Evolutionary conservation across 2,888 invertebrate genomes (phyloP), one percentile per base, ranked within the genome.

Genomic region (Keiferia lycopersicella): DNA sequence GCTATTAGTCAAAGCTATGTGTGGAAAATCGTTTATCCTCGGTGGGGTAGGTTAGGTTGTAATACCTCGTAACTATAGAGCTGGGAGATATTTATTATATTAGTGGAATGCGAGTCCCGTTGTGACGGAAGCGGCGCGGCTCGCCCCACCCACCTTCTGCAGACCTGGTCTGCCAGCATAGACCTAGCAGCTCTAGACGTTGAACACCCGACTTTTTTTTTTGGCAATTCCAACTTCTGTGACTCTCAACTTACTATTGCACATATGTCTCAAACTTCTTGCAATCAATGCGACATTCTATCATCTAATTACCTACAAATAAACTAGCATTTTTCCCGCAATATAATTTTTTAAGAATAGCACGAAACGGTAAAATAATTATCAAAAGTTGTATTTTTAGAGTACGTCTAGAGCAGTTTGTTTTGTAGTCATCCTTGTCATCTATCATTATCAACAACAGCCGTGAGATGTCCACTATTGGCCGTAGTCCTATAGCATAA

Each of bases 51-150:
- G 48, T 20, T 51, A 34, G 26, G 26, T 56, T 56, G 22, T 56
- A 56, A 56, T 56, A 56, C 16, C 56, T 30, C 14, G 26, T 56
- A 56, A 56, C 34, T 34, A 56, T 34, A 56, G 56, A 61, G 50
- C 45, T 34, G 50, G 48, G 61, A 50, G 61, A 50, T 61, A 61
- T 61, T 50, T 61, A 61, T 61, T 50, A 61, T 61, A 60, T 61
- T 61, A 53, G 50, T 16, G 81, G 82, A 83, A 86, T 81, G 83
- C 71, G 61, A 73, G 76, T 84, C 79, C 83, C 84, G 86, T 86
- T 86, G 77, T 73, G 72, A 78, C 78, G 80, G 76, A 80, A 79
- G 76, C 69, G 61, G 26, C 34, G 64, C 61, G 26, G 64, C 66
- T 12, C 34, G 72, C 71, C 69, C 70, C 74, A 72, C 72, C 71